Conservation (phyloP, 1,140 invertebrate species). For the Scaptomyza montana region DNA sequence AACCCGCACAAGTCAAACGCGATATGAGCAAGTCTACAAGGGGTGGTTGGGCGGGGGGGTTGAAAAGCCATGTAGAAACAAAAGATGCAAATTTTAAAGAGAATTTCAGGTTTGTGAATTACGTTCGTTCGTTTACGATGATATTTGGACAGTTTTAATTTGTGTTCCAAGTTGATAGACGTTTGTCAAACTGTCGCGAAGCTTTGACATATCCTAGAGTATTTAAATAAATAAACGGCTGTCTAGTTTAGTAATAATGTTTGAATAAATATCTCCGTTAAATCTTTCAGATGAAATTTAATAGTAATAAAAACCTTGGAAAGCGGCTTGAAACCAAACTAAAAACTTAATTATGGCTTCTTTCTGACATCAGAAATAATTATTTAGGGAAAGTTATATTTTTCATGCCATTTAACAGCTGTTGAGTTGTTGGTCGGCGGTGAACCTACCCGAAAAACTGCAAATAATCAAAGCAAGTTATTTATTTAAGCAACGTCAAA, state of each 20-base stretch:
- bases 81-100: slow-evolving; percentile 57
- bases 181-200: neutral
- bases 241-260: too few species aligned
- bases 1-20: slow-evolving; percentile 57
- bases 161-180: neutral
- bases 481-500: slow-evolving; percentile 42
- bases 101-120: neutral
- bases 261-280: too few species aligned
- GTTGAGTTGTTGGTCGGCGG: neutral
- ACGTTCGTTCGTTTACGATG: neutral
- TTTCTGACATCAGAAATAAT: too few species aligned
- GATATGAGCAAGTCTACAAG: slow-evolving; percentile 64
- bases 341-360: too few species aligned
- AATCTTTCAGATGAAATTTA: too few species aligned
- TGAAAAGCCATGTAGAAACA: slow-evolving; percentile 10
- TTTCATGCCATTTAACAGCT: slow-evolving; percentile 60
- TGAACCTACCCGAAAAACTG: neutral
- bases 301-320: too few species aligned
- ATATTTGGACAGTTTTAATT: slow-evolving; percentile 14
- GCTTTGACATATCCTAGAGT: neutral
- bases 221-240: too few species aligned
- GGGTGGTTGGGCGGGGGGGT: slow-evolving; percentile 11
- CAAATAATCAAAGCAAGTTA: slow-evolving; percentile 61
- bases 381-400: neutral
- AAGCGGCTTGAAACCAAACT: too few species aligned